These are phyloP conservation scores for Mormyrus lacerda DNA, from an alignment of 2,113 vertebrate genomes.

Conservation along the genomic window DNA sequence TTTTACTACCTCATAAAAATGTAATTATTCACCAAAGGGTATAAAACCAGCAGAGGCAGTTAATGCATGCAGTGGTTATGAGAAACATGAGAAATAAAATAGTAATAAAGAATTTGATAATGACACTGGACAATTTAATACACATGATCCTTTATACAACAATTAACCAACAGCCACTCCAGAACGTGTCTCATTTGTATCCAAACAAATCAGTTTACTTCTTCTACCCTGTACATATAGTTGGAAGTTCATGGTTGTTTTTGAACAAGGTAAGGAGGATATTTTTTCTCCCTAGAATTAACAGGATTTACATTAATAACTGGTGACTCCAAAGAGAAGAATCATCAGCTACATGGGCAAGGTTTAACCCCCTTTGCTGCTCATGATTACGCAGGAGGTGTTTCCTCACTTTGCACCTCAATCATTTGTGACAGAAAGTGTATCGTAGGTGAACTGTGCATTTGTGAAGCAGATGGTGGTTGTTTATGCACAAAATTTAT, in stretches of 20 bases:
- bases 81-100: not conserved
- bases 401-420: constrained; percentile 1
- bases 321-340: not conserved
- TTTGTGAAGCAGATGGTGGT: not conserved
- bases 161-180: not conserved
- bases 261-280: not conserved
- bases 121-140: not conserved
- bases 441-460: not conserved
- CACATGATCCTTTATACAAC: not conserved
- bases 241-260: not conserved
- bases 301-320: not conserved
- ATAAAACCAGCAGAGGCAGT: not conserved
- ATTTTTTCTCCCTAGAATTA: not conserved
- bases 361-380: not conserved
- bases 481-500: not conserved
- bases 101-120: not conserved
- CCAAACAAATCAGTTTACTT: not conserved
- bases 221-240: not conserved
- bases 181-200: not conserved
- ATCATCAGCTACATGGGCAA: not conserved
- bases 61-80: not conserved
- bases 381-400: not conserved
- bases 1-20: not conserved
- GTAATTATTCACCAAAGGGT: not conserved
- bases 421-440: not conserved